Evolutionary conservation across 2,888 invertebrate species (phyloP).

Genomic region (Phragmatobia fuliginosa): DNA sequence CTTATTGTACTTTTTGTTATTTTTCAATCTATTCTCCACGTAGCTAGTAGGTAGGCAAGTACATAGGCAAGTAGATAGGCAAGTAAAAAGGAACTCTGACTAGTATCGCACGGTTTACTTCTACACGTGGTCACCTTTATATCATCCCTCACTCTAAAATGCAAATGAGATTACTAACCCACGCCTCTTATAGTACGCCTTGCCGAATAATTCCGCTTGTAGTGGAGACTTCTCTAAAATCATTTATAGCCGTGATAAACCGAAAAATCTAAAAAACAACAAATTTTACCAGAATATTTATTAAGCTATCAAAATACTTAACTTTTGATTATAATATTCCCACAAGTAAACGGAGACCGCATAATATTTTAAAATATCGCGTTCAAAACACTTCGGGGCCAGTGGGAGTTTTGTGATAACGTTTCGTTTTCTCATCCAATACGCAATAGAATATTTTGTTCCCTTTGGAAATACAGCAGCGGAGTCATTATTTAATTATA

Average conservation of each 20-base stretch:
- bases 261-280: background rate
- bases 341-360: background rate
- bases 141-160: too few species aligned
- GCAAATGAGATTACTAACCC: too few species aligned
- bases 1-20: too few species aligned
- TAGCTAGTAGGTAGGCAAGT: too few species aligned
- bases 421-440: conserved; percentile 19
- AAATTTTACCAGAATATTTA: background rate
- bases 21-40: too few species aligned
- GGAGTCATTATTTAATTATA: background rate
- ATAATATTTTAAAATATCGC: conserved; percentile 29
- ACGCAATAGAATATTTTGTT: background rate
- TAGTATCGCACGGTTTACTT: too few species aligned
- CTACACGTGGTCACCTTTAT: too few species aligned
- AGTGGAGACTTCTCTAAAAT: too few species aligned
- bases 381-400: conserved; percentile 41
- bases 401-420: conserved; percentile 27
- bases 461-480: background rate
- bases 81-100: background rate
- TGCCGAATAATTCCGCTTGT: too few species aligned
- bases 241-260: too few species aligned
- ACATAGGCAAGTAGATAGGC: too few species aligned
- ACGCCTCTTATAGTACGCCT: too few species aligned
- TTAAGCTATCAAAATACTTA: background rate
- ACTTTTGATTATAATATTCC: background rate